Conservation (phyloP, 2,797 vertebrate species). For the Sardinella longiceps region DNA sequence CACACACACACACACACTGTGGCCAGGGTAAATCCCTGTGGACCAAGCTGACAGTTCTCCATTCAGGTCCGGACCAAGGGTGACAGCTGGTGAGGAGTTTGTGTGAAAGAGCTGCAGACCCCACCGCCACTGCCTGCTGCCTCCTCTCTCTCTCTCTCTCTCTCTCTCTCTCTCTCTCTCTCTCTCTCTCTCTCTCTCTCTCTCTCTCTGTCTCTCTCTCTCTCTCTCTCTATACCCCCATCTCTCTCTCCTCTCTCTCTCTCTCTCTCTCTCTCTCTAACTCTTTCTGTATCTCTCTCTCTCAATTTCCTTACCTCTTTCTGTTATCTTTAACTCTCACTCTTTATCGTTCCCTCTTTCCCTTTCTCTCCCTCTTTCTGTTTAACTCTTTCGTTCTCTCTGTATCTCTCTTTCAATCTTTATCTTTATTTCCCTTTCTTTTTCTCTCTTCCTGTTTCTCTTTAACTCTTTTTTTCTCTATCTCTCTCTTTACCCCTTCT, state of each 20-base stretch:
- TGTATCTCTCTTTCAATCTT: no score
- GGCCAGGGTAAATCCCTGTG: constrained; percentile 86
- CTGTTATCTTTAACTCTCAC: no score
- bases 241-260: background rate
- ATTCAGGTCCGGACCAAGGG: constrained; percentile 90
- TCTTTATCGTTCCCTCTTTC: no score
- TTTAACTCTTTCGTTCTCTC: no score
- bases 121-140: background rate
- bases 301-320: no score
- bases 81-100: constrained; percentile 95
- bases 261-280: background rate
- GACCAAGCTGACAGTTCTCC: constrained; percentile 91
- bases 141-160: constrained; percentile 39
- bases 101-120: constrained; percentile 83
- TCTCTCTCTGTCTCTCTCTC: constrained; percentile 8
- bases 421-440: no score
- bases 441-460: no score
- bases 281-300: constrained; percentile 23
- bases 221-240: background rate
- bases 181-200: constrained; percentile 32
- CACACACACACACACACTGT: no score
- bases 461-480: no score
- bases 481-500: no score
- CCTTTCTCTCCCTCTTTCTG: no score
- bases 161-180: constrained; percentile 51